Conservation (phyloP, 2,113 vertebrate genomes). For the Petrocephalus zakoni region DNA sequence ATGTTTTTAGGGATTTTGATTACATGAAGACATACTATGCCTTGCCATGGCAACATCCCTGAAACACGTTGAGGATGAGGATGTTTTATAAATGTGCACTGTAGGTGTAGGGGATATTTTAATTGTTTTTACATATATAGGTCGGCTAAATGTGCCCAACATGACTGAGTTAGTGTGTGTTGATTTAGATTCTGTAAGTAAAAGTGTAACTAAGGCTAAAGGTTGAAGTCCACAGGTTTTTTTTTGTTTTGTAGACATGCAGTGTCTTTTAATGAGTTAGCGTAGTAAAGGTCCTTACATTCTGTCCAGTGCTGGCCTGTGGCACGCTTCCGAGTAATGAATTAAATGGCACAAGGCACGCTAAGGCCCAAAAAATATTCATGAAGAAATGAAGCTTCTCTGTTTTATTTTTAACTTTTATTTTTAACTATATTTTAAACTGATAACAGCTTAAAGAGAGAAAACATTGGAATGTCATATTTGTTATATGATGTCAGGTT, state of each 20-base stretch:
- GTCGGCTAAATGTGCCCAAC: not conserved
- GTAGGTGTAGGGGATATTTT: not conserved
- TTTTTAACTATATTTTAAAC: not conserved
- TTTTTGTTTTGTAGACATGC: not conserved
- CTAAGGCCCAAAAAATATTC: not conserved
- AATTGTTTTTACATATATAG: not conserved
- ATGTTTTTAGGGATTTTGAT: not conserved
- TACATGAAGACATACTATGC: not conserved
- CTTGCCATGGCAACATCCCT: conserved; percentile 19
- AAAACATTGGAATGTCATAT: too few relatives aligned
- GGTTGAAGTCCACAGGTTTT: not conserved
- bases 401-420: not conserved
- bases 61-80: conserved; percentile 15
- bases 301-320: not conserved
- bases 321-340: not conserved
- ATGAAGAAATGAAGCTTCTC: not conserved
- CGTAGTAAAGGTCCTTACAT: not conserved
- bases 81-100: not conserved
- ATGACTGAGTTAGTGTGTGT: not conserved
- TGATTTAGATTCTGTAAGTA: not conserved
- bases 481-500: too few relatives aligned
- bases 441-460: not conserved
- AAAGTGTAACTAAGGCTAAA: not conserved
- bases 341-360: not conserved
- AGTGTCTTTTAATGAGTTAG: not conserved